Percentiles rank a stretch among this genome's conserved stretches.
Conservation (phyloP, 2,797 vertebrate species). For the Danionella dracula region DNA sequence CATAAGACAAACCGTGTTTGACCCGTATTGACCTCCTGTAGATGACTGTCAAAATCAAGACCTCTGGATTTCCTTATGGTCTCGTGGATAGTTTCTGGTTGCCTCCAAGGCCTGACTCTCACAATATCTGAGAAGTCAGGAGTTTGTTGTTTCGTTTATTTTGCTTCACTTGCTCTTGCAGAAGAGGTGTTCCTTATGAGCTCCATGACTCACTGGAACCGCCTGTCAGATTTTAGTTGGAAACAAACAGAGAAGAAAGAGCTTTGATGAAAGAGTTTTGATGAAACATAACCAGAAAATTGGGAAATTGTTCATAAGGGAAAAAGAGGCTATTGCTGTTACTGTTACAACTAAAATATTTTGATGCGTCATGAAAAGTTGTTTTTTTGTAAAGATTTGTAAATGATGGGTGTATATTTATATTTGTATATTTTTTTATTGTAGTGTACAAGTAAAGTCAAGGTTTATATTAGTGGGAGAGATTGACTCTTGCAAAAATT, state of each 20-base stretch:
- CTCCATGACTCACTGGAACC: background rate
- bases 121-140: background rate
- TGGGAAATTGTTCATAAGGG: too few species aligned
- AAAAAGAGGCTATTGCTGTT: too few species aligned
- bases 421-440: background rate
- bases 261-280: conserved; percentile 5
- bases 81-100: too few species aligned
- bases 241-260: too few species aligned
- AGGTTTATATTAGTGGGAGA: background rate
- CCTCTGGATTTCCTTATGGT: too few species aligned
- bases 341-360: background rate
- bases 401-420: too few species aligned
- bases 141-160: conserved; percentile 9
- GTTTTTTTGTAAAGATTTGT: background rate
- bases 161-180: background rate
- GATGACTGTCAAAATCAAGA: background rate
- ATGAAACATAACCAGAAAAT: background rate
- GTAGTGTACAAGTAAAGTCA: background rate
- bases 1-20: too few species aligned
- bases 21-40: background rate
- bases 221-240: conserved; percentile 9
- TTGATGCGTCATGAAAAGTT: background rate
- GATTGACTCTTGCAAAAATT: background rate
- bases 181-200: background rate
- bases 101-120: too few species aligned